A percentile compares a stretch with the other conserved stretches of the same genome.
Evolutionary conservation across 1,140 invertebrate species (phyloP).

Genomic region (Armadillidium nasatum): DNA sequence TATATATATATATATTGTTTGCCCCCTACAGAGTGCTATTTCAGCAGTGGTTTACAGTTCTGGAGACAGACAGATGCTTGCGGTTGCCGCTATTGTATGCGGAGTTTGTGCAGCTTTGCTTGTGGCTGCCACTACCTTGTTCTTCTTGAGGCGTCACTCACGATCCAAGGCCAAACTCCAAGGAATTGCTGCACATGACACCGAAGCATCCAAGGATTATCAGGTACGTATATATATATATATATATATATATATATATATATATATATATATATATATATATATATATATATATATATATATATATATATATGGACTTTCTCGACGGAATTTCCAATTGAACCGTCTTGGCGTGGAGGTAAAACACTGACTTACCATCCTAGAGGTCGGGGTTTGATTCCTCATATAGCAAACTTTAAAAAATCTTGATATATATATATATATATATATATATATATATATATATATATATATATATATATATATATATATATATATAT

Average conservation of each 20-base stretch:
- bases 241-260: slow-evolving; percentile 16
- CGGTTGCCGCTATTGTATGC: slow-evolving; percentile 26
- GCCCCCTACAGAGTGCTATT: background rate
- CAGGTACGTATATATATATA: slow-evolving; percentile 19
- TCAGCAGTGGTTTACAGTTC: slow-evolving; percentile 1
- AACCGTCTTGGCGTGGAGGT: no score
- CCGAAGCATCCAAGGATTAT: slow-evolving; percentile 29
- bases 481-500: no score
- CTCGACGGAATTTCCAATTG: no score
- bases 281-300: slow-evolving; percentile 24
- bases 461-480: no score
- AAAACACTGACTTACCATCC: no score
- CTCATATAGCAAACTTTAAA: no score
- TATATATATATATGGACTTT: background rate
- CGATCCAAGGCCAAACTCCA: slow-evolving; percentile 20
- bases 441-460: no score
- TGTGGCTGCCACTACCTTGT: slow-evolving; percentile 21
- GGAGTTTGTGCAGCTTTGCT: slow-evolving; percentile 24
- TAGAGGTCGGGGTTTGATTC: no score
- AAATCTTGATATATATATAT: no score
- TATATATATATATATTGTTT: background rate
- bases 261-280: slow-evolving; percentile 14
- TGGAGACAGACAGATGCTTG: slow-evolving; percentile 20
- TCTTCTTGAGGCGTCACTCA: slow-evolving; percentile 24
- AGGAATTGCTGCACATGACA: slow-evolving; percentile 22